Evolutionary conservation across 2,113 vertebrate species (phyloP).

Genomic region (Oncorhynchus kisutch): DNA sequence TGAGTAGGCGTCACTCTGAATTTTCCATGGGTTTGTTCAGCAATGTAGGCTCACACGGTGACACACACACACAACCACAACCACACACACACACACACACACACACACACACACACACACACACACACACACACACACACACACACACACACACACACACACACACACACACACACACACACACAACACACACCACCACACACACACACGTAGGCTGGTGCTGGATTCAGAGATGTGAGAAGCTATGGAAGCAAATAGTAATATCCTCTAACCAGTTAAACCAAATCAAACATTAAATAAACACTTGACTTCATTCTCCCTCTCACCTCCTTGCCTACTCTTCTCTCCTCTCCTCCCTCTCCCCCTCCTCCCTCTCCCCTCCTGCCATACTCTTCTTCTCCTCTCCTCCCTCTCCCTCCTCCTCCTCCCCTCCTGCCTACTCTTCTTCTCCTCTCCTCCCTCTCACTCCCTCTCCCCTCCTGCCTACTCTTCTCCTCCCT

Average conservation of each 20-base stretch:
- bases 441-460: too few species aligned
- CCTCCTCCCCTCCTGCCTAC: too few species aligned
- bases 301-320: constrained; percentile 27
- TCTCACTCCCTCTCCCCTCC: too few species aligned
- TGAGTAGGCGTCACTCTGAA: constrained; percentile 72
- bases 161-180: constrained; percentile 37
- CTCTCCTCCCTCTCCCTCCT: too few species aligned
- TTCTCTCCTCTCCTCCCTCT: not conserved
- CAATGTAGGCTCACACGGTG: constrained; percentile 70
- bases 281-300: not conserved
- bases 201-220: constrained; percentile 48
- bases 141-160: not conserved
- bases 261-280: too few species aligned
- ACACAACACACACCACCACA: too few species aligned
- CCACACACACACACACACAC: constrained; percentile 46
- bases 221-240: constrained; percentile 64
- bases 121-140: constrained; percentile 42
- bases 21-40: constrained; percentile 75
- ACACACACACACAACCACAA: constrained; percentile 51
- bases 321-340: constrained; percentile 10
- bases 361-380: constrained; percentile 19
- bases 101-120: not conserved
- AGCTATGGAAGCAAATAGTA: constrained; percentile 17
- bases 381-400: constrained; percentile 26
- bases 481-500: not conserved